Base-by-base conservation (phyloP, 2,797 vertebrate genomes). In the Lophius americanus region DNA sequence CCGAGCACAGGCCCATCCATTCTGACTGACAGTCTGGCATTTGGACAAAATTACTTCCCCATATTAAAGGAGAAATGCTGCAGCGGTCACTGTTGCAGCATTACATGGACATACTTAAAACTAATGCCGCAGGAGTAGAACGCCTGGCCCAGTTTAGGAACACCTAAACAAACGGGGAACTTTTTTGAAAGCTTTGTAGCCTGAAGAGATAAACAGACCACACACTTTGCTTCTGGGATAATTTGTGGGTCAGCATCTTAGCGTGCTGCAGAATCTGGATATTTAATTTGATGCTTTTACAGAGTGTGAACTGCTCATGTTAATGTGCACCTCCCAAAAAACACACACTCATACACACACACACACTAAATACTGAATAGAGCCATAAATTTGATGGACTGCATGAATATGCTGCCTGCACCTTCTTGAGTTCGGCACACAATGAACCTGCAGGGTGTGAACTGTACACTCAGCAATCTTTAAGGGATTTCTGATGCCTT, bases 401-500 rank as follows among this genome's bases (percentile, higher is more conserved):
- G 70, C 68, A 68, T 84, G 73, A 83, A 89, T 75, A 81, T 80
- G 81, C 84, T 81, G 72, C 73, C 76, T 68, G 82, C 73, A 79
- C 79, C 72, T 83, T 75, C 80, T 64, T 65, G 68, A 60, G 51
- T 68, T 63, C 70, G 73, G 64, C 69, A 68, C 64, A 77, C 60
- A 63, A 49, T 51, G 53, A 75, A 70, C 76, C 62, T 38, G 67
- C 65, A 54, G 47, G 51, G 51, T 70, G 75, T 57, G 66, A 86
- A 86, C 60, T 80, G 80, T 82, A 49, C 56, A 85, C 65, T 92
- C 88, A 91, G 89, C 88, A 87, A 77, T 87, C 82, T 85, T 73
- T 85, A 78, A 87, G 75, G 87, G 87, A 87, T 87, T 90, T 89
- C 88, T 87, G 84, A 72, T 83, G 82, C 87, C 87, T 91, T 83